Percentiles rank a stretch among this genome's conserved stretches.
phyloP scores from a whole-genome alignment of 2,888 invertebrate species.

The Pilophorus perplexus region DNA sequence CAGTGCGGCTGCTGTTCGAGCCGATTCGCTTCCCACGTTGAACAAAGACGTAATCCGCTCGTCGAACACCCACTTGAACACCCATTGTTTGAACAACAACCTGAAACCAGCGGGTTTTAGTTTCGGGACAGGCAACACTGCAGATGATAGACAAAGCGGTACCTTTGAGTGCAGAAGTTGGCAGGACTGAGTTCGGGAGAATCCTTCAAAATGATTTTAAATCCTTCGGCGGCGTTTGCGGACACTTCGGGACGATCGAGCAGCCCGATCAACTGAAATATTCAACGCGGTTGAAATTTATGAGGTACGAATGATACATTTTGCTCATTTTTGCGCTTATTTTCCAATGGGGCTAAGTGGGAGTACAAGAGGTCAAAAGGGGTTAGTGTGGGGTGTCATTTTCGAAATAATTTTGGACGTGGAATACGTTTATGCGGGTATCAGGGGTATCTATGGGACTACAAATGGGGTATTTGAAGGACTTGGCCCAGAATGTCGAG shows the following conservation, averaged over 20 bases:
- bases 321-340: too few species aligned
- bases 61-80: constrained; percentile 50
- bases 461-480: too few species aligned
- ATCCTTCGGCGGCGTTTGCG: constrained; percentile 54
- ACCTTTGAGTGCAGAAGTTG: constrained; percentile 57
- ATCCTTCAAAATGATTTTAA: constrained; percentile 56
- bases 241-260: constrained; percentile 55
- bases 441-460: too few species aligned
- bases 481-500: too few species aligned
- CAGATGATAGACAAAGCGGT: background rate
- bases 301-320: background rate
- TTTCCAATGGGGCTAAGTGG: too few species aligned
- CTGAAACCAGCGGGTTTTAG: constrained; percentile 50
- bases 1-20: constrained; percentile 28
- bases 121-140: too few species aligned
- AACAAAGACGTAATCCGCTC: constrained; percentile 14
- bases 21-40: constrained; percentile 5
- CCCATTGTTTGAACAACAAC: constrained; percentile 54
- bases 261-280: constrained; percentile 54
- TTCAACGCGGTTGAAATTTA: background rate
- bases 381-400: too few species aligned
- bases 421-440: too few species aligned
- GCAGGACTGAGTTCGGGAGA: constrained; percentile 54
- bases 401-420: too few species aligned
- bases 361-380: too few species aligned